Conservation (phyloP, 2,113 vertebrate genomes). For the Oncorhynchus tshawytscha region DNA sequence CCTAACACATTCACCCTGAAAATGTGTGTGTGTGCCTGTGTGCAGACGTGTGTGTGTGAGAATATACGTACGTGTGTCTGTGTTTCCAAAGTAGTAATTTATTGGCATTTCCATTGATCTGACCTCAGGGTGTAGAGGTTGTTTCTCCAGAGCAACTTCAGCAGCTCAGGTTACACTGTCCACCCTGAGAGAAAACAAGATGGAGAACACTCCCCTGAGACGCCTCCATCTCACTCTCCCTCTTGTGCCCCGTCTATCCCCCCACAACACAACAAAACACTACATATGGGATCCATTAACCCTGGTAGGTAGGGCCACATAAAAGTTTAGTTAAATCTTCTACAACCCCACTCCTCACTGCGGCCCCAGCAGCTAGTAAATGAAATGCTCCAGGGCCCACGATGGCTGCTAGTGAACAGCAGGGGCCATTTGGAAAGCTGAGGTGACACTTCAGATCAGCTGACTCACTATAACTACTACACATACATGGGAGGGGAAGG, state of each 20-base stretch:
- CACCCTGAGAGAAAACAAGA: slow-evolving; percentile 17
- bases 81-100: slow-evolving; percentile 36
- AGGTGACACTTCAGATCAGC: slow-evolving; percentile 5
- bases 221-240: not conserved
- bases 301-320: slow-evolving; percentile 25
- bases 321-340: slow-evolving; percentile 37
- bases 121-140: slow-evolving; percentile 59
- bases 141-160: slow-evolving; percentile 58
- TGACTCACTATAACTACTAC: not conserved
- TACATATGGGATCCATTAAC: slow-evolving; percentile 50
- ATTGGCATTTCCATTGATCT: slow-evolving; percentile 60
- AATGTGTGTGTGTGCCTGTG: not conserved
- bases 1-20: too few species aligned
- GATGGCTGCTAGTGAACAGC: not conserved
- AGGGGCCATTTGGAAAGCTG: slow-evolving; percentile 13
- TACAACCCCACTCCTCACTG: slow-evolving; percentile 18
- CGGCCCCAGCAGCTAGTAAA: not conserved
- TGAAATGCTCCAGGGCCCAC: not conserved
- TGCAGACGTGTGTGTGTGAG: not conserved
- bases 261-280: slow-evolving; percentile 15
- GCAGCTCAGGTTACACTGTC: slow-evolving; percentile 55
- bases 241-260: not conserved
- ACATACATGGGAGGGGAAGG: not conserved
- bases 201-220: slow-evolving; percentile 21
- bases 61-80: not conserved